These are phyloP conservation scores for Saxicola maurus DNA, from an alignment of 2,797 vertebrate genomes.

Conservation along the genomic window DNA sequence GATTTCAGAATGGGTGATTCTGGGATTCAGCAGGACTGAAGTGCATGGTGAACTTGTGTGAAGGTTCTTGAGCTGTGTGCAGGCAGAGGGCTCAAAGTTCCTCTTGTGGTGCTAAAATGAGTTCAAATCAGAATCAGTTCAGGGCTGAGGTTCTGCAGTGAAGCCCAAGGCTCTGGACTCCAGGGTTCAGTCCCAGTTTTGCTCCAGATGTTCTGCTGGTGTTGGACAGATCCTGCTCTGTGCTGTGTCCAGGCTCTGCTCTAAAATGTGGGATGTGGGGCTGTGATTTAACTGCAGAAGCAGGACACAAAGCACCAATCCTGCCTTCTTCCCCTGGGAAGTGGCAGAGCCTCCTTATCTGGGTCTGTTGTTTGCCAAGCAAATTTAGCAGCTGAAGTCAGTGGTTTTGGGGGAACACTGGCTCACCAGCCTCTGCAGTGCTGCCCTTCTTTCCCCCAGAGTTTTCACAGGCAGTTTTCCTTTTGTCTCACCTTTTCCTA, in stretches of 20 bases:
- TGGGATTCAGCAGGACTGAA: background rate
- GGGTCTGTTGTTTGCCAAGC: background rate
- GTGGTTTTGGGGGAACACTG: rapidly evolving
- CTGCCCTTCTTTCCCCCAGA: rapidly evolving
- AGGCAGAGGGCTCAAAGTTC: background rate
- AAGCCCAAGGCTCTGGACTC: background rate
- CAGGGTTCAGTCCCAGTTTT: background rate
- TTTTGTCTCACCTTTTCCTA: background rate
- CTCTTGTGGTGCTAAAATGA: background rate
- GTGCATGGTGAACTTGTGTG: background rate
- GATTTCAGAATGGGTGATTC: background rate
- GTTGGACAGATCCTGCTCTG: background rate
- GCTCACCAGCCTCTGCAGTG: rapidly evolving
- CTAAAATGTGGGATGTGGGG: background rate
- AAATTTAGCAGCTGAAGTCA: no score
- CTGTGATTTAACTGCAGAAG: background rate
- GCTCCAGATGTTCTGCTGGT: background rate
- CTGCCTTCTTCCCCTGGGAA: background rate
- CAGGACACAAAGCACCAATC: rapidly evolving
- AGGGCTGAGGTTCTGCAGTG: background rate
- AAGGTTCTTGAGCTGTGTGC: background rate
- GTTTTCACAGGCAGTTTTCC: background rate
- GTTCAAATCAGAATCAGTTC: background rate
- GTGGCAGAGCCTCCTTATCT: background rate
- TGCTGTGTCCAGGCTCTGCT: background rate